Conservation (phyloP, 2,888 invertebrate species). For the Pseudoips prasinana region DNA sequence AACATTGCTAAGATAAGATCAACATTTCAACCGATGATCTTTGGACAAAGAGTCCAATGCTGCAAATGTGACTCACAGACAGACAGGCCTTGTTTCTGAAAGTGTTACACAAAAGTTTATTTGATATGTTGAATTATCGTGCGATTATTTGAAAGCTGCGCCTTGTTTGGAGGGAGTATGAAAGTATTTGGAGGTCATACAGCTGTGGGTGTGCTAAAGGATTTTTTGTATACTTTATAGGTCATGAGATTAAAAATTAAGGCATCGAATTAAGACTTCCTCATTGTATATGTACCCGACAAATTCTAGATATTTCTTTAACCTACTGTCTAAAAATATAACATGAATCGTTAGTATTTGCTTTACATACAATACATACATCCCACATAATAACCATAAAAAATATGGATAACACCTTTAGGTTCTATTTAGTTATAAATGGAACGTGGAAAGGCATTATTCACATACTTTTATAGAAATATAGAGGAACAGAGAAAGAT, state of each 20-base stretch:
- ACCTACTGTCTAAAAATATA: too few species aligned
- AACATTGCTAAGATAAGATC: constrained; percentile 24
- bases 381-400: too few species aligned
- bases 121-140: neutral
- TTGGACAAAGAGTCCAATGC: constrained; percentile 25
- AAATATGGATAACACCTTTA: too few species aligned
- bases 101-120: constrained; percentile 29
- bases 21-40: constrained; percentile 20
- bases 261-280: too few species aligned
- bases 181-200: constrained; percentile 2
- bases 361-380: too few species aligned
- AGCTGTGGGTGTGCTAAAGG: neutral
- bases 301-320: too few species aligned
- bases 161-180: constrained; percentile 18
- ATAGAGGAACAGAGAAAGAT: too few species aligned
- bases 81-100: constrained; percentile 31
- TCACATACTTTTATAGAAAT: too few species aligned
- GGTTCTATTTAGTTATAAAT: too few species aligned
- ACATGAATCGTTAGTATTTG: too few species aligned
- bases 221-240: neutral
- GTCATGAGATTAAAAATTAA: neutral
- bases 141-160: constrained; percentile 18
- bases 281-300: too few species aligned
- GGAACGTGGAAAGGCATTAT: too few species aligned
- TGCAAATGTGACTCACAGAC: constrained; percentile 25